Evolutionary conservation across 92 coral and sea anemone species (phyloP), one percentile per base, ranked within the genome.

Genomic region (Pocillopora grandis): DNA sequence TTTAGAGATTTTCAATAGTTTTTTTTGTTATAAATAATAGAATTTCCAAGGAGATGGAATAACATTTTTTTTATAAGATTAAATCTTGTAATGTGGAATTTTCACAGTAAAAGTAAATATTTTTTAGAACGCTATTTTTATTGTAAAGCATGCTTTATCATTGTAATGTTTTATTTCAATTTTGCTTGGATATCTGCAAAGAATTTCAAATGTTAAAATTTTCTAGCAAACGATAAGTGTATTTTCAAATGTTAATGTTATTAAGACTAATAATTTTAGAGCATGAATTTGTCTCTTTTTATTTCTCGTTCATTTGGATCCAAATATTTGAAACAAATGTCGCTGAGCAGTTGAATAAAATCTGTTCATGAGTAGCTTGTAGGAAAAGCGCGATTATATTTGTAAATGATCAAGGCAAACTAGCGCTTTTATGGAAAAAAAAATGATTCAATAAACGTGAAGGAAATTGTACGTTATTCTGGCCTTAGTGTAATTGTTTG

Each of bases 61-160:
- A 42, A 63, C n/a, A 64, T 23, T 78, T 65, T 78, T 76, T 63
- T n/a, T 5, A 65, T 1, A 27, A 12, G 61, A 58, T 66, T 80
- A 68, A 68, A 58, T 80, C 56, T 80, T n/a, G 36, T 16, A 48
- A 42, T 69, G 84, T 80, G 84, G 84, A 42, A 70, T 27, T 67
- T 21, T 35, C 84, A 80, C 84, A 12, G 76, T 80, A 80, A 80
- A 80, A 78, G 84, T 80, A 66, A 52, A 49, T 37, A 20, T 62
- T 79, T 42, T 79, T 67, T 13, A 8, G 11, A 56, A 55, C 19
- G 3, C 56, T 35, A 70, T 4, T 74, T 52, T 12, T 10, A 20
- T 52, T 21, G 35, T 33, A 74, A 68, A 68, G 66, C 57, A 56
- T 58, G 61, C 56, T 80, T 58, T 58, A 42, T 3, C 52, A 42